These are phyloP conservation scores for Aviceda subcristata DNA, from an alignment of 2,113 vertebrate genomes.

Conservation along the genomic window DNA sequence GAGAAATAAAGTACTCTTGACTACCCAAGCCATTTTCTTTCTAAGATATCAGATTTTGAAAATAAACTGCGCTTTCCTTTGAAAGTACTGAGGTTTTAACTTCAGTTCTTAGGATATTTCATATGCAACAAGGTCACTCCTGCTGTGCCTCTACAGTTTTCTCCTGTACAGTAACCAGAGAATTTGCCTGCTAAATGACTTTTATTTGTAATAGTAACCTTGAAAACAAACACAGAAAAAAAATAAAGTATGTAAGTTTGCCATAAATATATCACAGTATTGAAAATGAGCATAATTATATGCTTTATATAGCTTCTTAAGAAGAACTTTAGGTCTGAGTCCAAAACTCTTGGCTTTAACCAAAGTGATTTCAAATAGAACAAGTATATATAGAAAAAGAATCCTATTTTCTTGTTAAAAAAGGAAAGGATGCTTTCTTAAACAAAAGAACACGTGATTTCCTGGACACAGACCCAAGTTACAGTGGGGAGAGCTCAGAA, in stretches of 20 bases:
- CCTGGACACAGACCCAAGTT: background rate
- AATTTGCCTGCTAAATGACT: slow-evolving; percentile 6
- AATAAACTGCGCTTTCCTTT: background rate
- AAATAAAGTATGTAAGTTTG: background rate
- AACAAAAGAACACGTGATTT: slow-evolving; percentile 9
- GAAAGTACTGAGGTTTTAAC: background rate
- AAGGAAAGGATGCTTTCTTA: background rate
- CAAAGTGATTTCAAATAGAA: background rate
- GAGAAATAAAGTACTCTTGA: slow-evolving; percentile 5
- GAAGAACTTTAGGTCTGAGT: background rate
- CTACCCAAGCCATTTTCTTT: slow-evolving; percentile 2
- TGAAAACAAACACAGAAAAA: background rate
- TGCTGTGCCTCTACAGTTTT: background rate
- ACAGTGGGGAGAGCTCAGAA: background rate
- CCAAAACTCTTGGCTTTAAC: slow-evolving; percentile 3
- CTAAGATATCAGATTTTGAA: slow-evolving; percentile 15
- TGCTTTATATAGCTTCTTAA: background rate
- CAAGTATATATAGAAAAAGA: background rate
- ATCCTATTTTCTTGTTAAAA: background rate
- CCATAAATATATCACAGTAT: background rate
- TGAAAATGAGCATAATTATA: background rate
- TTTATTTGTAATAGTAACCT: slow-evolving; percentile 32
- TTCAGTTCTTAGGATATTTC: background rate
- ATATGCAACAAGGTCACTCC: background rate
- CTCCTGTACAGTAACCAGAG: background rate